Base-by-base conservation (phyloP, 2,888 invertebrate species). In the Exocentrus adspersus region DNA sequence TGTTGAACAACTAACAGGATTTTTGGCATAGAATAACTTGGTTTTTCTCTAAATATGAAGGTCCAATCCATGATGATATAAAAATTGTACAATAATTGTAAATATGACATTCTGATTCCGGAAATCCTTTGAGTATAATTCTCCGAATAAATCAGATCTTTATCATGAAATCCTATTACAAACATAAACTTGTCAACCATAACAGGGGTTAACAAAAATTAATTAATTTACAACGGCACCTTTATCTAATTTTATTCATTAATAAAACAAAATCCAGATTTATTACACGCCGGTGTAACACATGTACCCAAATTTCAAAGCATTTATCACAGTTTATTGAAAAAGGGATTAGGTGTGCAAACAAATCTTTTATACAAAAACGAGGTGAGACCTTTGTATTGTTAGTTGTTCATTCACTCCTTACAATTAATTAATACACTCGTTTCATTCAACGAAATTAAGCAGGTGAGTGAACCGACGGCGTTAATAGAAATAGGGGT, bases 221-320 rank as follows among this genome's bases (percentile, higher is more conserved):
- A 53, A 21, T 32, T 30, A 32, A 32, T 32, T 19, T 12, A 16
- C 19, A n/a, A 30, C 48, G 2, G 10, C 32, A n/a, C 6, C 17
- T 10, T 14, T 51, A 51, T 51, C 51, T 51, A 32, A 32, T 32
- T 32, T 51, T 37, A 51, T 19, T 51, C 20, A 51, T n/a, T 32
- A 28, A 37, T 17, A 53, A 21, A 41, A 42, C 30, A 53, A 53
- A 41, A 52, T 20, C 10, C 37, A 19, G 21, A 42, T 43, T 43
- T 43, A 42, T 42, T 53, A 16, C 17, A 41, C 24, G 21, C 21
- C 12, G 24, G 41, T 24, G 9, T 20, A 42, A 24, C 32, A 30
- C 32, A 51, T 14, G 32, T 19, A 50, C n/a, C n/a, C 17, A 30
- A 30, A 50, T 30, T 30, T 32, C 30, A 24, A 12, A 50, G 14